Evolutionary conservation across 37 sponge, comb jelly and placozoan species (phyloP), one percentile per base, ranked within the genome.

Genomic region (Axinella damicornis): DNA sequence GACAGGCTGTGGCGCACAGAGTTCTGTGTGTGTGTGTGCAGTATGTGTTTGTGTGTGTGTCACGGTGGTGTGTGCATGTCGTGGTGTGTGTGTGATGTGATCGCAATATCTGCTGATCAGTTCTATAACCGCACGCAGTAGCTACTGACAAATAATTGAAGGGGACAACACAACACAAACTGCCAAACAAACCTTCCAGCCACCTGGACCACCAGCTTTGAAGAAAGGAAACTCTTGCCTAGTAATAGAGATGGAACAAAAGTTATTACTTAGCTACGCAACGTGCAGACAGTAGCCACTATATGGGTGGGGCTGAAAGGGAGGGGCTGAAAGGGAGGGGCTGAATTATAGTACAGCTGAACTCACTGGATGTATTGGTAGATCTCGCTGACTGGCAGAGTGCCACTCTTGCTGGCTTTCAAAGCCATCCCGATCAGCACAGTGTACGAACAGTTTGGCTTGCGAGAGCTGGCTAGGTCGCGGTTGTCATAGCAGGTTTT

Each of bases 341-440:
- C 62, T 61, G 11, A 5, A 27, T 61, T 64, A 28, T 21, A 28
- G 12, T n/a, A 2, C n/a, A 13, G 27, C 5, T 46, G 0, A 25
- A 64, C 79, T 78, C 28, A 78, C 79, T 78, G 65, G 65, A 78
- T 60, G 79, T 64, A 78, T 1, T 66, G 65, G 30, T 78, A 78
- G 53, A 78, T 78, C 15, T 78, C 79, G 21, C 36, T 61, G 36
- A 78, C 79, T 1, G 79, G 79, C 4, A 78, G 53, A n/a, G 27
- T 40, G 22, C 63, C 79, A 37, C 40, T 27, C 64, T 78, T 40
- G 25, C 63, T 62, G 24, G 79, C 34, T 33, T 28, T 60, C 79
- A 78, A 36, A n/a, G 79, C 79, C 53, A 78, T 65, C 5, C 79
- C 79, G 30, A 78, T 78, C 52, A 78, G 69, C 24, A 38, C 52